phyloP scores from a whole-genome alignment of 2,113 vertebrate species.

The Stigmatopora argus region DNA sequence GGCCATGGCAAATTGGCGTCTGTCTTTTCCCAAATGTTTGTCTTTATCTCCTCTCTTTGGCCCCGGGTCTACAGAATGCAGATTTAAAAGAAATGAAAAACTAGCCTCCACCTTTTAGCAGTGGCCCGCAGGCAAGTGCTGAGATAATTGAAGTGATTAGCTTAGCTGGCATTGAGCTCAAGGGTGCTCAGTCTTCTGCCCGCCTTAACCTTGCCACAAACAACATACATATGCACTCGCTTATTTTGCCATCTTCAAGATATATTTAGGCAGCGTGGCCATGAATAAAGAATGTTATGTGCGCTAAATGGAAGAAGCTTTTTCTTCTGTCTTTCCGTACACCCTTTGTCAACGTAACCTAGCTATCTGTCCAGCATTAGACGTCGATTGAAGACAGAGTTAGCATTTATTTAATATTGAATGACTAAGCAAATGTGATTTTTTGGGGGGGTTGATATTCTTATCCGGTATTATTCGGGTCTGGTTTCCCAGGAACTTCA shows the following conservation, averaged over 20 bases:
- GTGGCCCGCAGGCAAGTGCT: conserved; percentile 40
- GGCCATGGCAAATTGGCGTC: neutral
- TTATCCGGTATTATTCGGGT: too few relatives aligned
- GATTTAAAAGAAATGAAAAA: conserved; percentile 16
- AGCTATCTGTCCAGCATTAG: too few relatives aligned
- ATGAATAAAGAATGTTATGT: neutral
- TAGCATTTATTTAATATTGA: too few relatives aligned
- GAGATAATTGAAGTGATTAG: conserved; percentile 57
- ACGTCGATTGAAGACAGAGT: too few relatives aligned
- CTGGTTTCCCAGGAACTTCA: conserved; percentile 8
- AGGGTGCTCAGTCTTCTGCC: conserved; percentile 23
- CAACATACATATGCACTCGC: conserved; percentile 3
- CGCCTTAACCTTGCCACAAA: conserved; percentile 41
- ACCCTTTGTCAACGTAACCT: too few relatives aligned
- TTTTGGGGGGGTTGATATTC: neutral
- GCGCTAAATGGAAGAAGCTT: neutral
- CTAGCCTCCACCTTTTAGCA: conserved; percentile 36
- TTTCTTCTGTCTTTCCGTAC: too few relatives aligned
- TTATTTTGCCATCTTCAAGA: neutral
- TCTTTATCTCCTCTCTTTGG: conserved; percentile 5
- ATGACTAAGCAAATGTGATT: too few relatives aligned
- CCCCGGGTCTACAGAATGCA: conserved; percentile 29
- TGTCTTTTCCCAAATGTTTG: conserved; percentile 2
- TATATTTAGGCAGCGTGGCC: neutral
- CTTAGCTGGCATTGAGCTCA: conserved; percentile 25